Base-by-base conservation (phyloP, 2,797 vertebrate species). In the Crypturellus tataupa region DNA sequence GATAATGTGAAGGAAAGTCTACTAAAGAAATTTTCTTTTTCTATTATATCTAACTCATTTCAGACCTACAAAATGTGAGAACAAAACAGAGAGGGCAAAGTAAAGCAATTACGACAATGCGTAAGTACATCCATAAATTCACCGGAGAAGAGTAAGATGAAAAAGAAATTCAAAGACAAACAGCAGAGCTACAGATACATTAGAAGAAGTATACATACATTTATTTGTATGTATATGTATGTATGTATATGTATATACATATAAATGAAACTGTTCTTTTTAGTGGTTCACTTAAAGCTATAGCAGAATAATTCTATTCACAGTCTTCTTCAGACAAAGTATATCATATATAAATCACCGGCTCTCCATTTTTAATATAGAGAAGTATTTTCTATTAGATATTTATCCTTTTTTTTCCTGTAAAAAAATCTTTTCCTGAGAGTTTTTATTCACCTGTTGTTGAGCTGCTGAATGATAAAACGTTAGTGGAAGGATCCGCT, bases 31-130 rank as follows among this genome's bases (percentile, higher is more conserved):
- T 40, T 89, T 92, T 58, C 56, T 70, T 35, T 62, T 25, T 53
- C 13, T 70, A 70, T 86, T 69, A 9, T 73, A 29, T 71, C 87
- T 75, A 58, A 46, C 10, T 93, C 2, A 0, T 88, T 81, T 84
- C 27, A 79, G 73, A 72, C 37, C 58, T 35, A n/a, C 9, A 33
- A 51, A 70, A 65, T 62, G 51, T 51, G 42, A 85, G 69, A 91
- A 85, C 29, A 87, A 91, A 93, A 72, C 19, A 68, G 46, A 78
- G 33, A 19, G 37, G 47, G 44, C 40, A 84, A 85, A 81, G 81
- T 11, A 87, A 69, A 94, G 31, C 11, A 60, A 15, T 58, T 75
- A 80, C n/a, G 29, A 39, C 25, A 71, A 71, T 24, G 23, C 9
- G 18, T 14, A 8, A 42, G 25, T 21, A 64, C 12, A 6, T 49